phyloP scores from a whole-genome alignment of 2,797 vertebrate genomes.

The Typhlichthys subterraneus region DNA sequence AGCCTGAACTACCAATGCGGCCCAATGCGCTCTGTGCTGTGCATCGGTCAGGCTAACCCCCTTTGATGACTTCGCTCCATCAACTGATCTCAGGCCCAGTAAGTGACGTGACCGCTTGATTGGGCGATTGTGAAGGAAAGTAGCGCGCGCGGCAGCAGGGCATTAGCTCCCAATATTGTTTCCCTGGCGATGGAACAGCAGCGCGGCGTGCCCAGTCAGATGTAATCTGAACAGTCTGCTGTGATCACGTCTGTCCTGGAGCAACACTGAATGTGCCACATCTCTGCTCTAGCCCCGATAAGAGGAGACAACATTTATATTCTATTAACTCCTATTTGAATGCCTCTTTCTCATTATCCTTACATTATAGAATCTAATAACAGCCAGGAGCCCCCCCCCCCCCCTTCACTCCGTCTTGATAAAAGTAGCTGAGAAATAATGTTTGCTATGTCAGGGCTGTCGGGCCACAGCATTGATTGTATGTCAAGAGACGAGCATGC shows the following conservation, averaged over 20 bases:
- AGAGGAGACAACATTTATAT: slow-evolving; percentile 31
- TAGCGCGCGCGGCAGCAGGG: slow-evolving; percentile 22
- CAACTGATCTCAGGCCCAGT: background rate
- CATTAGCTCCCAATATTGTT: slow-evolving; percentile 37
- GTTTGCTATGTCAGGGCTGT: slow-evolving; percentile 20
- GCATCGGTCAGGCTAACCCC: background rate
- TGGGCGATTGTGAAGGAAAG: slow-evolving; percentile 22
- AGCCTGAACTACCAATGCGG: slow-evolving; percentile 15
- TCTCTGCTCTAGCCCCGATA: slow-evolving; percentile 28
- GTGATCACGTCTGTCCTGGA: slow-evolving; percentile 46
- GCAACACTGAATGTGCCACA: slow-evolving; percentile 24
- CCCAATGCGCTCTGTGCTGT: slow-evolving; percentile 4
- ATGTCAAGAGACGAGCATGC: slow-evolving; percentile 23
- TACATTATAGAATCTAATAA: slow-evolving; percentile 31
- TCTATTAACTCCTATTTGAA: slow-evolving; percentile 35
- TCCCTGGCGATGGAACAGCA: slow-evolving; percentile 36
- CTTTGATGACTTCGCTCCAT: no score
- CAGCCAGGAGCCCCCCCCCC: background rate
- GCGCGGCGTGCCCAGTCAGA: slow-evolving; percentile 37
- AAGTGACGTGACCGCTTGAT: slow-evolving; percentile 27
- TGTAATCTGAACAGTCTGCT: slow-evolving; percentile 46
- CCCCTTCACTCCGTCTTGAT: slow-evolving; percentile 11
- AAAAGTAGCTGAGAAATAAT: background rate
- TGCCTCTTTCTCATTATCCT: slow-evolving; percentile 37
- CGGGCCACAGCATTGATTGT: slow-evolving; percentile 17